phyloP scores from a whole-genome alignment of 2,888 invertebrate species.

The Pterostichus niger region DNA sequence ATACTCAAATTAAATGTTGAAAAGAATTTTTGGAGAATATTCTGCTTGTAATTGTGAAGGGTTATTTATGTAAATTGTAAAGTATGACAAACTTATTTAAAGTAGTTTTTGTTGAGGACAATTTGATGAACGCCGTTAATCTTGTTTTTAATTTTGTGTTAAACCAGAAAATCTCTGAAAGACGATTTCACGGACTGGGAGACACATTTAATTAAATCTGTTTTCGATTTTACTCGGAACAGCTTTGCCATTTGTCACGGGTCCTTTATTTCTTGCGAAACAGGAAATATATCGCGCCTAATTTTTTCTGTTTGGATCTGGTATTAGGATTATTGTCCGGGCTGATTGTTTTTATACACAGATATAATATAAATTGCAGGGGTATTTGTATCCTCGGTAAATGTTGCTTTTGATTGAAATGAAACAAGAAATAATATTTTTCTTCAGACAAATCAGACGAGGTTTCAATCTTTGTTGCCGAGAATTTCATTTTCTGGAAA shows the following conservation, averaged over 20 bases:
- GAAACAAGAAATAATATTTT: slow-evolving; percentile 26
- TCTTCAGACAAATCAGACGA: background rate
- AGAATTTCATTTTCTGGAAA: too few species aligned
- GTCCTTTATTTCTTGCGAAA: slow-evolving; percentile 51
- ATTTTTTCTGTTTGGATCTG: slow-evolving; percentile 42
- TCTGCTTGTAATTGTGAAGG: too few species aligned
- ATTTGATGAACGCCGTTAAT: slow-evolving; percentile 4
- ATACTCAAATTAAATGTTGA: too few species aligned
- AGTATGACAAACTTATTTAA: slow-evolving; percentile 11
- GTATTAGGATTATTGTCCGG: slow-evolving; percentile 1
- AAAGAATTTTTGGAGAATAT: too few species aligned
- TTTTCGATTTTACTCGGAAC: slow-evolving; percentile 60
- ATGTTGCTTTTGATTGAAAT: slow-evolving; percentile 17
- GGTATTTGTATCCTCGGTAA: slow-evolving; percentile 47
- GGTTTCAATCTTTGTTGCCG: background rate
- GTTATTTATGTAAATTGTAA: background rate
- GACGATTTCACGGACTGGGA: slow-evolving; percentile 37
- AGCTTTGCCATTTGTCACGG: slow-evolving; percentile 53
- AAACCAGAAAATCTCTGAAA: slow-evolving; percentile 22
- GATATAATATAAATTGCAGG: slow-evolving; percentile 26
- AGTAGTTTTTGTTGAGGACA: slow-evolving; percentile 3
- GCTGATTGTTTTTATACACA: slow-evolving; percentile 38
- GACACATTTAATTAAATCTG: slow-evolving; percentile 65
- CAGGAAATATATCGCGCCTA: slow-evolving; percentile 49
- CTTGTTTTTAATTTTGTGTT: slow-evolving; percentile 45